phyloP scores from a whole-genome alignment of 2,888 invertebrate genomes.

The Pedicia rivosa region DNA sequence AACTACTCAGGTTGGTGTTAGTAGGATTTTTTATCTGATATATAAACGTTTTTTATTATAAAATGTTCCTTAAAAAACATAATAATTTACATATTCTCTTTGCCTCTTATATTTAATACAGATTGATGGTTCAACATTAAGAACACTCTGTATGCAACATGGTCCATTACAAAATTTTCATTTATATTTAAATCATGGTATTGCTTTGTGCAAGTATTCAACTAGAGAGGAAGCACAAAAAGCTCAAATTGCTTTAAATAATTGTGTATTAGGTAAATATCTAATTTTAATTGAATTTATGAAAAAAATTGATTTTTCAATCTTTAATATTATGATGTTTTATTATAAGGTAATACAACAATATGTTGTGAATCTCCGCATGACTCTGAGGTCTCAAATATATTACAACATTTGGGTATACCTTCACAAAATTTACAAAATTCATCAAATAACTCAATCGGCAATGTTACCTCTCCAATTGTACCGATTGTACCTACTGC shows the following conservation, averaged over 20 bases:
- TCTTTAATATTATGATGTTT: too few species aligned
- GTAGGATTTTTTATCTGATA: conserved; percentile 3
- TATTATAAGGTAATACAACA: conserved; percentile 68
- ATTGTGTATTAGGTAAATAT: conserved; percentile 56
- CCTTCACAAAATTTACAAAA: conserved; percentile 15
- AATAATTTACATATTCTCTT: neutral
- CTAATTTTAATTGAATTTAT: neutral
- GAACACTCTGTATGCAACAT: conserved; percentile 91
- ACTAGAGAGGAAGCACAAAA: conserved; percentile 88
- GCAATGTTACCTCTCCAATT: neutral
- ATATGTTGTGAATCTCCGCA: conserved; percentile 89
- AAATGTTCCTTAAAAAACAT: too few species aligned
- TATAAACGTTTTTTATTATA: conserved; percentile 1
- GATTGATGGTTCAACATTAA: conserved; percentile 91
- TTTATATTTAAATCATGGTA: conserved; percentile 81
- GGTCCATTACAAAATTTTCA: conserved; percentile 90
- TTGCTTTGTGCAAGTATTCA: conserved; percentile 87
- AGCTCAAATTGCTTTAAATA: conserved; percentile 92
- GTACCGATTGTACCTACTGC: conserved; percentile 8
- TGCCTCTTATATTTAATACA: conserved; percentile 24
- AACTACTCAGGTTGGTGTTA: conserved; percentile 61
- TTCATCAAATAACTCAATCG: conserved; percentile 3
- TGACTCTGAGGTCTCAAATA: conserved; percentile 74
- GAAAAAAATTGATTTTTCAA: too few species aligned
- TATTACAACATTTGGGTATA: conserved; percentile 66